Conservation (phyloP, 2,888 invertebrate species). For the Hydriomena furcata region DNA sequence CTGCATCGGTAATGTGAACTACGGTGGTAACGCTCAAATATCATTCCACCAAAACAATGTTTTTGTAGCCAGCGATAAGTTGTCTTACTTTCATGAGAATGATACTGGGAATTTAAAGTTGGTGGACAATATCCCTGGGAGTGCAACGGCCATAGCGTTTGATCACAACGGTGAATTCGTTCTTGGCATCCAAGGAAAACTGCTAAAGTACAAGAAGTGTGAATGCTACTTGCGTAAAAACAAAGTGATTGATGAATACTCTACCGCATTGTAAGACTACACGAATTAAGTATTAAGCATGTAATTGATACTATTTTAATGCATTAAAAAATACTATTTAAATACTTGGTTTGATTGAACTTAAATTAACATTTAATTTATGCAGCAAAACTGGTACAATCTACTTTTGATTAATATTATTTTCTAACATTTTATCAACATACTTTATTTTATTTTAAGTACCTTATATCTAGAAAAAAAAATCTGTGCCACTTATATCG, state of each 20-base stretch:
- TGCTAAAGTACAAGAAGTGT: slow-evolving; percentile 60
- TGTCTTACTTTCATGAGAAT: slow-evolving; percentile 64
- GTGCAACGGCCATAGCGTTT: slow-evolving; percentile 66
- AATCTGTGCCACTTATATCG: too few relatives aligned
- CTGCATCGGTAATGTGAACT: slow-evolving; percentile 56
- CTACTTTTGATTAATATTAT: too few relatives aligned
- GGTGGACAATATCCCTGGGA: slow-evolving; percentile 56
- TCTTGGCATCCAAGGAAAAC: slow-evolving; percentile 58
- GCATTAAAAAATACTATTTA: background rate
- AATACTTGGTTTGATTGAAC: too few relatives aligned
- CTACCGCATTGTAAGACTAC: slow-evolving; percentile 1
- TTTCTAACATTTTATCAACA: too few relatives aligned
- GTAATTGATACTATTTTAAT: background rate
- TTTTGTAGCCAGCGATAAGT: slow-evolving; percentile 59
- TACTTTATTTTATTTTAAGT: too few relatives aligned
- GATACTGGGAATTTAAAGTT: slow-evolving; percentile 54
- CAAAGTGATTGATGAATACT: slow-evolving; percentile 29
- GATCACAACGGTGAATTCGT: slow-evolving; percentile 59
- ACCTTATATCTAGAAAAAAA: too few relatives aligned
- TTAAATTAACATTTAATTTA: too few relatives aligned
- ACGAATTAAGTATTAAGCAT: background rate
- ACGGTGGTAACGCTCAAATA: slow-evolving; percentile 66
- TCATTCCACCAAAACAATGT: slow-evolving; percentile 58
- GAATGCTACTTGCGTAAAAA: slow-evolving; percentile 49
- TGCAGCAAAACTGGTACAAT: too few relatives aligned